phyloP scores from a whole-genome alignment of 1,140 invertebrate genomes.

The Heliconius congener region DNA sequence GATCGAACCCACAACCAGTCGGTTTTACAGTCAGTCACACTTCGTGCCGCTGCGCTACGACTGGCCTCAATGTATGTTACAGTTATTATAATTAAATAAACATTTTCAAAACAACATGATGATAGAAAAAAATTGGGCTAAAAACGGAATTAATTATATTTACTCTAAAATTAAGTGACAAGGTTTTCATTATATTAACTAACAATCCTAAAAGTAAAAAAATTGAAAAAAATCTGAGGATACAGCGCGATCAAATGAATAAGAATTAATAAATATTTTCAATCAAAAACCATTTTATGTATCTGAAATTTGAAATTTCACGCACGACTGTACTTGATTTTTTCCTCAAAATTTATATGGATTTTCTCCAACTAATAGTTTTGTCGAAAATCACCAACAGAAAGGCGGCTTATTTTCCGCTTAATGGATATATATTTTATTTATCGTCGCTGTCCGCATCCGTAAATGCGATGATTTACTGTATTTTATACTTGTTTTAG shows the following conservation, averaged over 20 bases:
- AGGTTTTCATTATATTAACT: too few relatives aligned
- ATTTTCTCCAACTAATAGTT: conserved; percentile 12
- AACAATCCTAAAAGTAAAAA: background rate
- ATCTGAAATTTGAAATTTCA: conserved; percentile 21
- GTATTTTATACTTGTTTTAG: background rate
- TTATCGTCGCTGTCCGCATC: background rate
- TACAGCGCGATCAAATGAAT: background rate
- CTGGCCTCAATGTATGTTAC: too few relatives aligned
- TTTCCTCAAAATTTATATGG: background rate
- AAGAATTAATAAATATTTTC: background rate
- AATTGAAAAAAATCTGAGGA: background rate
- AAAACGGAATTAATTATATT: too few relatives aligned
- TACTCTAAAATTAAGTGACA: too few relatives aligned
- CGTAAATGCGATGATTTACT: background rate
- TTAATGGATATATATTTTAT: conserved; percentile 11
- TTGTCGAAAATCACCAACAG: background rate
- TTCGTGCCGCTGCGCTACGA: too few relatives aligned
- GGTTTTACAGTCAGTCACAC: too few relatives aligned
- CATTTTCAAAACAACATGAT: too few relatives aligned
- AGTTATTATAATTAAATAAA: too few relatives aligned
- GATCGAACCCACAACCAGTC: too few relatives aligned
- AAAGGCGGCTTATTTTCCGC: conserved; percentile 17
- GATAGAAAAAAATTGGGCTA: too few relatives aligned
- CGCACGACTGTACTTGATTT: background rate
- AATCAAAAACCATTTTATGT: background rate